Conservation (phyloP, 2,113 vertebrate species). For the Prunella himalayana region DNA sequence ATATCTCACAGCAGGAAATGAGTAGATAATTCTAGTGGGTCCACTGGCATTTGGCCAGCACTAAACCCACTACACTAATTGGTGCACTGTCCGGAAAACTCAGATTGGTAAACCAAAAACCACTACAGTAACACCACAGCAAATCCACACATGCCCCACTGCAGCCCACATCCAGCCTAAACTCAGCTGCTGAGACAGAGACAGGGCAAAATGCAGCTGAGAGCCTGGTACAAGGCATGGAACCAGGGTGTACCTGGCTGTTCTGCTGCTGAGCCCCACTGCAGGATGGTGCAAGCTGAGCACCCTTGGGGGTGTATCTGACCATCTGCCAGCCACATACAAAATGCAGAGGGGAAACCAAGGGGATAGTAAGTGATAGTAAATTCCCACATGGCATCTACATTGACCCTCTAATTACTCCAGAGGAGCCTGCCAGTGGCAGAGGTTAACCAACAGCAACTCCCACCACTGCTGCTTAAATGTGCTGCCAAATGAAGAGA, state of each 20-base stretch:
- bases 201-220: rapidly evolving
- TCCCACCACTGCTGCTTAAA: not conserved
- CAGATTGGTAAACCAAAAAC: not conserved
- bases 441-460: not conserved
- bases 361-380: not conserved
- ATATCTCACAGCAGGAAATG: not conserved
- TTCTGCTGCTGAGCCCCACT: not conserved
- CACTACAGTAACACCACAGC: not conserved
- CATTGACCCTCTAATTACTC: not conserved
- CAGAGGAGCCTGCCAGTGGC: not conserved
- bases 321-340: rapidly evolving
- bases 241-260: not conserved
- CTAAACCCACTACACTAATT: not conserved
- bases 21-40: not conserved
- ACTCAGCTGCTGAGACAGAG: not conserved
- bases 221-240: too few relatives aligned
- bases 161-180: not conserved
- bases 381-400: not conserved
- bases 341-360: not conserved
- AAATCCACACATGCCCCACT: not conserved
- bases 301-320: rapidly evolving
- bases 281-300: not conserved
- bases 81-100: not conserved
- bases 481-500: not conserved
- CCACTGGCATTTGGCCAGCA: not conserved